Percentiles rank a stretch among this genome's conserved stretches.
Conservation (phyloP, 2,888 invertebrate species). For the Thecophora atra region DNA sequence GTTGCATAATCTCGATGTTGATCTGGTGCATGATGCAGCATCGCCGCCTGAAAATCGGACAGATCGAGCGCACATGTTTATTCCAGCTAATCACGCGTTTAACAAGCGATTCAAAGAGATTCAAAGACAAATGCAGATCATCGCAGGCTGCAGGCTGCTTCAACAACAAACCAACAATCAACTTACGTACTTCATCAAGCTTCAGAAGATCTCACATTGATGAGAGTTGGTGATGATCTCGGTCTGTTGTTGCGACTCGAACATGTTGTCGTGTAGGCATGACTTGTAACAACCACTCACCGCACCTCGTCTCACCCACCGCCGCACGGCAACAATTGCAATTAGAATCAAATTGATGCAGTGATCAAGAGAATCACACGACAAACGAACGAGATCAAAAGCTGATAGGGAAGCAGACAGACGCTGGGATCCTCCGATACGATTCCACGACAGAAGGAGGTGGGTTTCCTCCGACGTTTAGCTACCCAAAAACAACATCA, state of each 20-base stretch:
- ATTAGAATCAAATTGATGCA: slow-evolving; percentile 53
- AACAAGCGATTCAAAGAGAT: slow-evolving; percentile 50
- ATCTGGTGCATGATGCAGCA: slow-evolving; percentile 17
- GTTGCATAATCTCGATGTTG: too few relatives aligned
- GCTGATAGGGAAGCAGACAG: background rate
- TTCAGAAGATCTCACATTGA: background rate
- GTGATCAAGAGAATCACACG: slow-evolving; percentile 49
- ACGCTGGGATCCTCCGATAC: background rate
- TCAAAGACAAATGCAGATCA: slow-evolving; percentile 47
- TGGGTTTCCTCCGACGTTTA: too few relatives aligned
- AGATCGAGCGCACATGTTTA: slow-evolving; percentile 36
- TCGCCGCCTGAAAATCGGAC: background rate
- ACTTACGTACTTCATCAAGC: background rate
- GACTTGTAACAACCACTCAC: slow-evolving; percentile 13
- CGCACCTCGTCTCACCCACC: background rate
- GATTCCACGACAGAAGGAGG: background rate
- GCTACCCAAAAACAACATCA: background rate
- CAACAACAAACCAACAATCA: slow-evolving; percentile 1
- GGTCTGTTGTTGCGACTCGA: background rate
- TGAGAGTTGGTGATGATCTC: slow-evolving; percentile 7
- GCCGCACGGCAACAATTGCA: slow-evolving; percentile 39
- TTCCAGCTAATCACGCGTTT: slow-evolving; percentile 50
- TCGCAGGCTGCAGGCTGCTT: background rate
- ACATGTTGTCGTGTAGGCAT: slow-evolving; percentile 20
- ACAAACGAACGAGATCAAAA: slow-evolving; percentile 28